Evolutionary conservation across 2,113 vertebrate species (phyloP).

Genomic region (Elephas maximus): DNA sequence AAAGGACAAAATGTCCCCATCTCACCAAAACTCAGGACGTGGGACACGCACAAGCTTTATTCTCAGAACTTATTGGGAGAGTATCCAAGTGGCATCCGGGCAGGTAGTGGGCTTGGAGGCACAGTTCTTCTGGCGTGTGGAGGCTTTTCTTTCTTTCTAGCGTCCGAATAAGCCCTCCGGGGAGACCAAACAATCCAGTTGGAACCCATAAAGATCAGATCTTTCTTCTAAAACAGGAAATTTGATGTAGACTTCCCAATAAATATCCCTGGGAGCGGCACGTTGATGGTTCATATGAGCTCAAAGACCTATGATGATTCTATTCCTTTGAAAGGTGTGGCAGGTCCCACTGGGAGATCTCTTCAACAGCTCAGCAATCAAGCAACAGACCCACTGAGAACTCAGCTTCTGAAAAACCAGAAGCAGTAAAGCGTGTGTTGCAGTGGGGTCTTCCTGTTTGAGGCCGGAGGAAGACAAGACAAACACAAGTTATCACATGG

Average conservation of each 20-base stretch:
- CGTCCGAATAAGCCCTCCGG: background rate
- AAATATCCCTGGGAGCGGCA: fast-evolving
- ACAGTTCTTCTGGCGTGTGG: background rate
- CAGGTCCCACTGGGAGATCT: too few relatives aligned
- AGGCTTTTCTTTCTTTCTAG: background rate
- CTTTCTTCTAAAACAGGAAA: background rate
- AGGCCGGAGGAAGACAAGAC: background rate
- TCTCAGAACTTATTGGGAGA: background rate
- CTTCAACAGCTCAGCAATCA: background rate
- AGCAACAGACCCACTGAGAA: fast-evolving
- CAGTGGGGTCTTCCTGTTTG: background rate
- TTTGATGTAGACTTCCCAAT: background rate
- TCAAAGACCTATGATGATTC: background rate
- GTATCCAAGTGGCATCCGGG: background rate
- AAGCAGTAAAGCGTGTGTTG: fast-evolving
- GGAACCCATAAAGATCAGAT: background rate
- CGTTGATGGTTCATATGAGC: background rate
- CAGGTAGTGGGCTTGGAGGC: background rate
- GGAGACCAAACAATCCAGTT: background rate
- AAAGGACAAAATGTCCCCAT: too few relatives aligned
- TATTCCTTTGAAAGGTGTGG: fast-evolving
- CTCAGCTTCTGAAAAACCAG: background rate
- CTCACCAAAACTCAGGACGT: background rate
- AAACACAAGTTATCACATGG: fast-evolving
- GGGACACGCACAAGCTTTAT: background rate